These are phyloP conservation scores for Scolopax mira DNA, from an alignment of 2,113 vertebrate species.

Conservation along the genomic window DNA sequence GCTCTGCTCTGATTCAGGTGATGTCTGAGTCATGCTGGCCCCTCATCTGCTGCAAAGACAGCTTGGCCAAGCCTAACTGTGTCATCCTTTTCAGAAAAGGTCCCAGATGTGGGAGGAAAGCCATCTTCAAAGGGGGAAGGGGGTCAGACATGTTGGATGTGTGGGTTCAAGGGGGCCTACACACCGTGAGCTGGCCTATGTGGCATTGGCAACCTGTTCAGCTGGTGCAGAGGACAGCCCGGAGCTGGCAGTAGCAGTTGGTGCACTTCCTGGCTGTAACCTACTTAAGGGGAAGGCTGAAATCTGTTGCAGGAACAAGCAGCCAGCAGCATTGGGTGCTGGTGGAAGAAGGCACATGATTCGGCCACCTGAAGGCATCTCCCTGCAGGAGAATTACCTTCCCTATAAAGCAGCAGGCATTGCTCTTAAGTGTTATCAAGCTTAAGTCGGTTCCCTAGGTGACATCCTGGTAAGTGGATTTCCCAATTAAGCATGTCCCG, in stretches of 20 bases:
- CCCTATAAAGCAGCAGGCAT: conserved; percentile 50
- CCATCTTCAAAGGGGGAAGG: not conserved
- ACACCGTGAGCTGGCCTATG: not conserved
- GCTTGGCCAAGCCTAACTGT: not conserved
- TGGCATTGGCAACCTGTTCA: not conserved
- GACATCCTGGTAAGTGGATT: conserved; percentile 65
- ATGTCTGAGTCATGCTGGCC: not conserved
- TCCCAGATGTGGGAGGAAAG: not conserved
- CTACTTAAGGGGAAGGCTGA: conserved; percentile 36
- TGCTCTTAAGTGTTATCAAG: conserved; percentile 58
- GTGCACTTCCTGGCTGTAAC: conserved; percentile 38
- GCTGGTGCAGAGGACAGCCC: conserved; percentile 8
- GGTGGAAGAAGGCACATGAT: not conserved
- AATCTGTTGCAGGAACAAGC: conserved; percentile 34
- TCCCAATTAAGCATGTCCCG: conserved; percentile 64
- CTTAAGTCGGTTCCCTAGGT: conserved; percentile 60
- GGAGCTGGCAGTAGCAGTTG: not conserved
- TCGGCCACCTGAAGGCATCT: conserved; percentile 62
- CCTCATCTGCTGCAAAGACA: not conserved
- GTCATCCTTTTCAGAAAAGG: not conserved
- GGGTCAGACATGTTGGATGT: rapidly evolving
- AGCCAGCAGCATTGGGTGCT: conserved; percentile 24
- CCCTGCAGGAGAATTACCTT: conserved; percentile 60
- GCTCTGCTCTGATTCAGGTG: not conserved
- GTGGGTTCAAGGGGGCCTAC: not conserved